Base-by-base conservation (phyloP, 2,888 invertebrate genomes). In the Tridacna crocea region DNA sequence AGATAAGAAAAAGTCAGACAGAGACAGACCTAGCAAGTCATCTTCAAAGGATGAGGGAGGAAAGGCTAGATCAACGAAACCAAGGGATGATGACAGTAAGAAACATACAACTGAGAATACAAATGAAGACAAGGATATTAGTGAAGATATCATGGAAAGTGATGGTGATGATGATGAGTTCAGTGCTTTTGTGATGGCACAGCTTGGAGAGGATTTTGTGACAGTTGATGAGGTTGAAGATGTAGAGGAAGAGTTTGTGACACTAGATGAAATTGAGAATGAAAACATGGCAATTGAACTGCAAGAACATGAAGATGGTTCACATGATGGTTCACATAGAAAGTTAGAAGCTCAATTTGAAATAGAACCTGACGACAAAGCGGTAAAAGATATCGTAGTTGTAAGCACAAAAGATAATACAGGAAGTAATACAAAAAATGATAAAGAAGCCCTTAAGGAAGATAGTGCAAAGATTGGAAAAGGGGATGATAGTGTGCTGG, bases 191-290 rank as follows among this genome's bases (percentile, higher is more conserved):
- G 66, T 79, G 22, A 68, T 68, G 75, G 68, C 75, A 27, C 60
- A 79, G 48, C 75, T 82, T 26, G 75, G 75, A 63, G 75, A 63
- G 46, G 75, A 78, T 47, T 82, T 78, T 75, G 66, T 82, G 12
- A 78, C 75, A 12, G 66, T 82, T 36, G 82, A 82, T 82, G 82
- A 82, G 47, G 19, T 66, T 0, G 66, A 66, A 46, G 66, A 36
- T 36, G 46, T 26, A 13, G 66, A 66, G n/a, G 75, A 63, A 51
- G 78, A 78, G 26, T 82, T 75, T 72, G 27, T 82, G 19, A 78
- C 75, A 26, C 51, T 70, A 3, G 70, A 70, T 26, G 70, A 70
- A 26, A 51, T 51, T 70, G 17, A 24, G 24, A 51, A 70, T 70
- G n/a, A 51, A 6, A 47, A 15, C 27, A 68, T 15, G 8, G 2